phyloP scores from a whole-genome alignment of 1,140 invertebrate species.

The Caerostris extrusa region DNA sequence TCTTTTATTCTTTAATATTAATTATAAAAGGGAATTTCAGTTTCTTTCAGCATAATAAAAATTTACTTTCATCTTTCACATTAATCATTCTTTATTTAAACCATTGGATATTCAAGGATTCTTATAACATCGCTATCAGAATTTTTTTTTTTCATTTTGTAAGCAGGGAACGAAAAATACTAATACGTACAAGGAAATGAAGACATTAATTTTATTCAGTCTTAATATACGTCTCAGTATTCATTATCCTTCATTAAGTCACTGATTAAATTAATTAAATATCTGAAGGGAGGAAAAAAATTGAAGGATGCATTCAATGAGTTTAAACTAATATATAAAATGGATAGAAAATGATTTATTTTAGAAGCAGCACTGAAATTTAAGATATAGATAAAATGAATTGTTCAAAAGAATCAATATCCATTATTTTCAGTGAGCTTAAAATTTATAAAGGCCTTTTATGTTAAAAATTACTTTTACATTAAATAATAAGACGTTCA shows the following conservation, averaged over 20 bases:
- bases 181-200: background rate
- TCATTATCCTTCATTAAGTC: background rate
- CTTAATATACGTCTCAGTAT: background rate
- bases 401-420: no score
- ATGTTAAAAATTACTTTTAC: no score
- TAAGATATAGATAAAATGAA: no score
- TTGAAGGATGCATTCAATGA: background rate
- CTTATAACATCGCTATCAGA: background rate
- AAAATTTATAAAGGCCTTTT: no score
- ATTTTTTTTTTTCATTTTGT: background rate
- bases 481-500: no score
- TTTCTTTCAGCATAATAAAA: background rate
- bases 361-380: no score
- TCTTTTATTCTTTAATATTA: no score
- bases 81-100: constrained; percentile 7
- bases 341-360: no score
- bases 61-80: background rate
- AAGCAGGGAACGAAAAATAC: background rate
- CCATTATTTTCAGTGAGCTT: no score
- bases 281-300: background rate
- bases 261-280: background rate
- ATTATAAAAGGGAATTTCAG: background rate
- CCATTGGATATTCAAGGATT: background rate
- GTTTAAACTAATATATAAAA: background rate
- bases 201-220: background rate